Percentiles rank a stretch among this genome's conserved stretches.
phyloP scores from a whole-genome alignment of 1,140 invertebrate species.

The Gryon sp. region DNA sequence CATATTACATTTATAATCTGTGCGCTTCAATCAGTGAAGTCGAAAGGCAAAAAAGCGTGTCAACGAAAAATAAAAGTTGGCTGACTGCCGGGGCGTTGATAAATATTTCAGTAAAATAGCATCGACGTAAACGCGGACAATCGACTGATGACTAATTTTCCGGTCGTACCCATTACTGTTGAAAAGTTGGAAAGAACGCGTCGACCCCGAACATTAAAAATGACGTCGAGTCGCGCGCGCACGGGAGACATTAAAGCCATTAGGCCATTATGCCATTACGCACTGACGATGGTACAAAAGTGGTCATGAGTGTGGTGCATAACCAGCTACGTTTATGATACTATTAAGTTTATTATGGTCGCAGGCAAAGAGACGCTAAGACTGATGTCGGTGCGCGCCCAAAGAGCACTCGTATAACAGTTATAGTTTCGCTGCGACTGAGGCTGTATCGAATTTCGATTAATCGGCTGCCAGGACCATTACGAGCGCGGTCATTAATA shows the following conservation, averaged over 20 bases:
- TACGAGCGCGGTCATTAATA: conserved; percentile 73
- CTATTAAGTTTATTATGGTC: conserved; percentile 72
- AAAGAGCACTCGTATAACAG: conserved; percentile 50
- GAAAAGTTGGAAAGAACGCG: conserved; percentile 12
- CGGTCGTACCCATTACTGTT: conserved; percentile 15
- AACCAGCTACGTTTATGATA: conserved; percentile 71
- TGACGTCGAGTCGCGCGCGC: conserved; percentile 31
- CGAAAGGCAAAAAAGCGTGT: too few species aligned
- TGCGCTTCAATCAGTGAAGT: too few species aligned
- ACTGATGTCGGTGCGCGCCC: conserved; percentile 50
- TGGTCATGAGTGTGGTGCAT: conserved; percentile 60
- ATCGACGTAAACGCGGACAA: conserved; percentile 3
- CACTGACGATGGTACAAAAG: conserved; percentile 59
- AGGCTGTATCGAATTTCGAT: conserved; percentile 77
- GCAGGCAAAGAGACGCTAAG: conserved; percentile 45
- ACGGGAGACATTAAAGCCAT: conserved; percentile 48
- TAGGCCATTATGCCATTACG: conserved; percentile 51
- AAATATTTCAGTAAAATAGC: conserved; percentile 23
- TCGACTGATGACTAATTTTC: conserved; percentile 46
- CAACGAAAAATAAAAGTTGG: background rate
- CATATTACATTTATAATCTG: too few species aligned
- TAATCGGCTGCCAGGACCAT: conserved; percentile 74
- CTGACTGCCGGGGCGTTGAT: background rate
- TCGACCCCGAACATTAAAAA: conserved; percentile 50
- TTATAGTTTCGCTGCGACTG: conserved; percentile 43